phyloP scores from a whole-genome alignment of 2,797 vertebrate genomes.

The Peromyscus nudipes region DNA sequence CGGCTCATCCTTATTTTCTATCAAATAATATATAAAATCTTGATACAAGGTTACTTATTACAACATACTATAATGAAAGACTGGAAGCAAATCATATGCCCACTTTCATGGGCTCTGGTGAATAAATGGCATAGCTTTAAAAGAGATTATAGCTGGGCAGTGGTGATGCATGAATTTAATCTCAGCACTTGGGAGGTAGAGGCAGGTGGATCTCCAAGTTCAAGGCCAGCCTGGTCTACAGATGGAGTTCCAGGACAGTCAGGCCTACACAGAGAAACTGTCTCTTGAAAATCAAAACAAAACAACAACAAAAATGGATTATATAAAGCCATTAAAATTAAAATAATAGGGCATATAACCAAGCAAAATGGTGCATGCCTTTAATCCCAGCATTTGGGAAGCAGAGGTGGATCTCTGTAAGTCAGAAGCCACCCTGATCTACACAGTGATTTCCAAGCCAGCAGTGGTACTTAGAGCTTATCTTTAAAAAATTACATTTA shows the following conservation, averaged over 20 bases:
- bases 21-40: background rate
- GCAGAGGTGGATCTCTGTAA: background rate
- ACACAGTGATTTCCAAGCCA: background rate
- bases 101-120: background rate
- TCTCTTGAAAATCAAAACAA: background rate
- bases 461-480: background rate
- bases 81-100: background rate
- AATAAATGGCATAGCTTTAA: conserved; percentile 12
- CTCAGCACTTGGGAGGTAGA: background rate
- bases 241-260: background rate
- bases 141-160: background rate
- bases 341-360: background rate
- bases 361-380: background rate
- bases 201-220: background rate
- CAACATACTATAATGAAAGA: background rate
- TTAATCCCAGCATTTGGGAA: background rate
- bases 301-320: background rate
- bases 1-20: background rate
- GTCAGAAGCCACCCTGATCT: background rate
- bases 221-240: background rate
- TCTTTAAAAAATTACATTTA: background rate
- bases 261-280: background rate
- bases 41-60: background rate
- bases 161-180: background rate
- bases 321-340: conserved; percentile 25